Conservation (phyloP, 2,113 vertebrate species). For the Chloropsis cyanopogon region DNA sequence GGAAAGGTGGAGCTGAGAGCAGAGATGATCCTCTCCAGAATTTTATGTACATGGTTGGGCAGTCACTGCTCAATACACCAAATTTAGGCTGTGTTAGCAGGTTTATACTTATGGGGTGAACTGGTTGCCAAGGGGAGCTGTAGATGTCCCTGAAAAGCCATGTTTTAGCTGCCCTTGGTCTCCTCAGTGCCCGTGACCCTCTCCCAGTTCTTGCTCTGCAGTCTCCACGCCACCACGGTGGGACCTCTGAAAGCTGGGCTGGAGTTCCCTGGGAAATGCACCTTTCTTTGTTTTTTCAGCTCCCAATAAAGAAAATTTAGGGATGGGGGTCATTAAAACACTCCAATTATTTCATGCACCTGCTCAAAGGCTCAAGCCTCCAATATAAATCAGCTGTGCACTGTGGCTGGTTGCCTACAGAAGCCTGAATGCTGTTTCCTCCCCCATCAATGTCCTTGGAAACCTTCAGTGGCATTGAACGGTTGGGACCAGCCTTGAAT, state of each 20-base stretch:
- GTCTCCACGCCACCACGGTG: accelerated
- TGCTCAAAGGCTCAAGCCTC: neutral
- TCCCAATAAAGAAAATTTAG: neutral
- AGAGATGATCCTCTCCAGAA: neutral
- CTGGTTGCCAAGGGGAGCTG: neutral
- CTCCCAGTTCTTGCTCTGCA: neutral
- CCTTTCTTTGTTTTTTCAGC: neutral
- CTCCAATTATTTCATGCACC: neutral
- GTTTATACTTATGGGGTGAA: neutral
- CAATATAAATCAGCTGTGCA: neutral
- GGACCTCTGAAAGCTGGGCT: neutral
- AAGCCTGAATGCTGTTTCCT: neutral
- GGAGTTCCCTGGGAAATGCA: neutral
- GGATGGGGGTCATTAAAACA: neutral
- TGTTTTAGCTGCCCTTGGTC: neutral
- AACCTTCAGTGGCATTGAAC: neutral
- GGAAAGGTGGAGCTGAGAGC: neutral
- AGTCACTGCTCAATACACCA: neutral
- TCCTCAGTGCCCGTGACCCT: neutral
- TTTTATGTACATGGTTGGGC: neutral
- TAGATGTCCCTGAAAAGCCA: neutral
- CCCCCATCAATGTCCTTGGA: neutral
- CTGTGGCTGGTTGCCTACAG: neutral
- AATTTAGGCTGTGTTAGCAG: neutral
- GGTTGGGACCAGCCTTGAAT: neutral